Percentiles rank a stretch among this genome's conserved stretches.
phyloP scores from a whole-genome alignment of 2,797 vertebrate species.

The Girardinus metallicus region DNA sequence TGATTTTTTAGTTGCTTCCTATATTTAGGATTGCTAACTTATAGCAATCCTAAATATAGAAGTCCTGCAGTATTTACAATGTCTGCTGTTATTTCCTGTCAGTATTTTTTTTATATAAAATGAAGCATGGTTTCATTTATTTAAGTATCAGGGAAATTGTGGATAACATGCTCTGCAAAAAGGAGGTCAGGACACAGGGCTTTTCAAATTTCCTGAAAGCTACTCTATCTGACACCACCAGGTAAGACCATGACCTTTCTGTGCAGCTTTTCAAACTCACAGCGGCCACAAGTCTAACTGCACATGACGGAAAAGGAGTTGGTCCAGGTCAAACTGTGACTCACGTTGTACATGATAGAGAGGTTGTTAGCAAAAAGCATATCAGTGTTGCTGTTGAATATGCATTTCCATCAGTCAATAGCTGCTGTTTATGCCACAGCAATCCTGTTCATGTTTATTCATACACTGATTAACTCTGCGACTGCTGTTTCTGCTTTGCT shows the following conservation, averaged over 20 bases:
- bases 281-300: slow-evolving; percentile 22
- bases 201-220: slow-evolving; percentile 29
- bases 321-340: slow-evolving; percentile 23
- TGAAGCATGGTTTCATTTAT: background rate
- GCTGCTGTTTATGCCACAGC: slow-evolving; percentile 51
- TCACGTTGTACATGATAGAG: slow-evolving; percentile 36
- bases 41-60: background rate
- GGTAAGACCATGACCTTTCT: slow-evolving; percentile 36
- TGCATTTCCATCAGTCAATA: slow-evolving; percentile 46
- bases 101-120: background rate
- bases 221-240: slow-evolving; percentile 11
- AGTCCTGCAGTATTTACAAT: background rate
- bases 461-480: slow-evolving; percentile 54
- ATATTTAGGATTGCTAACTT: no score
- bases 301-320: slow-evolving; percentile 20
- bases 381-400: slow-evolving; percentile 60
- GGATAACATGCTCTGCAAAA: background rate
- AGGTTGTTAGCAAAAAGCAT: slow-evolving; percentile 49
- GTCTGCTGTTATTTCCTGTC: background rate
- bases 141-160: slow-evolving; percentile 24
- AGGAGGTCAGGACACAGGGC: slow-evolving; percentile 13
- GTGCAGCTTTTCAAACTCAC: background rate
- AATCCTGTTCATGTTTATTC: slow-evolving; percentile 63
- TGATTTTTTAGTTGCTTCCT: background rate
- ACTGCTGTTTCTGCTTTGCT: slow-evolving; percentile 49